Percentiles rank a stretch among this genome's conserved stretches.
Evolutionary conservation across 2,113 vertebrate species (phyloP).

Genomic region (Mustela nigripes): DNA sequence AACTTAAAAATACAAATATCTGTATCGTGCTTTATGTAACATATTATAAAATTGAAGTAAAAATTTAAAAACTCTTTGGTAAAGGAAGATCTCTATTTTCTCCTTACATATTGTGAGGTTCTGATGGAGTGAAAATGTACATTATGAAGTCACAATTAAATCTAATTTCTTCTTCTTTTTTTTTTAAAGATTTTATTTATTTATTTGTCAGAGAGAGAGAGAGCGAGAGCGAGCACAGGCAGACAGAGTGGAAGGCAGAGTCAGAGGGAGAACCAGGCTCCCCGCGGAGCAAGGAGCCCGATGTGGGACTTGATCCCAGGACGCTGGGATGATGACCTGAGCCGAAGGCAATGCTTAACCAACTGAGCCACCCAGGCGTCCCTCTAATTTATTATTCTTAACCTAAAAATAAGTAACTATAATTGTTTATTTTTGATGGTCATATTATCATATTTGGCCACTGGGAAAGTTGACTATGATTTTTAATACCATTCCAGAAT

Average conservation of each 20-base stretch:
- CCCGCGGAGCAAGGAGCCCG: too few species aligned
- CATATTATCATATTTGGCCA: neutral
- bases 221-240: too few species aligned
- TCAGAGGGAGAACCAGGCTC: too few species aligned
- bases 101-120: neutral
- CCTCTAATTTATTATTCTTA: neutral
- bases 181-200: too few species aligned
- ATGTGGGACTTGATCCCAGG: too few species aligned
- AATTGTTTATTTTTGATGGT: neutral
- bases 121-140: neutral
- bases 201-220: too few species aligned
- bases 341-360: too few species aligned
- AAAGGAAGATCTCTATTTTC: neutral
- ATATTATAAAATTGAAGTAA: constrained; percentile 19
- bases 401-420: constrained; percentile 6
- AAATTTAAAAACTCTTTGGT: neutral
- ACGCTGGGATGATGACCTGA: too few species aligned
- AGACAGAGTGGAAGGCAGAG: too few species aligned
- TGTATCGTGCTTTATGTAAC: neutral
- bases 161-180: neutral
- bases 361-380: too few species aligned
- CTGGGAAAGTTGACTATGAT: neutral
- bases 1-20: neutral
- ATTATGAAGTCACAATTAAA: neutral
- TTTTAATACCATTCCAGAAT: neutral